Conservation (phyloP, 2,113 vertebrate genomes). For the Myotis davidii region DNA sequence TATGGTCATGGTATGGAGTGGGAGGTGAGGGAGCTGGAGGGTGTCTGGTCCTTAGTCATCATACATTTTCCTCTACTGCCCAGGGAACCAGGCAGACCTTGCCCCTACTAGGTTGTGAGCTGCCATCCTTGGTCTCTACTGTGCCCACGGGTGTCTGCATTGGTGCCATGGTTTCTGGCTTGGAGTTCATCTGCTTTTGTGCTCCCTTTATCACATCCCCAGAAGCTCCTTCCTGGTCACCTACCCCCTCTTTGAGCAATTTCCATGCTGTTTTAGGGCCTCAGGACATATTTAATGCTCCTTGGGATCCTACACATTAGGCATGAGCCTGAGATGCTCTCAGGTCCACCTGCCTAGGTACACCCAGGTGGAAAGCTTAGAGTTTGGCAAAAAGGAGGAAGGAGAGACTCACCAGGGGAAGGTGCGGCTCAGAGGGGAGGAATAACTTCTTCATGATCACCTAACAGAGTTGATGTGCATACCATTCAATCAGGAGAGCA, state of each 20-base stretch:
- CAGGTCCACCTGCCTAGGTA: neutral
- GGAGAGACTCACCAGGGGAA: neutral
- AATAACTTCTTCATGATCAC: neutral
- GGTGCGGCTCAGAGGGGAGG: neutral
- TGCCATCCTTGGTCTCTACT: neutral
- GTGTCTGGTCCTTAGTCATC: neutral
- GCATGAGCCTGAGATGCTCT: neutral
- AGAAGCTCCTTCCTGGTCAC: neutral
- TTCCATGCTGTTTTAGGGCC: neutral
- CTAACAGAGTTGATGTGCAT: neutral
- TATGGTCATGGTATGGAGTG: neutral
- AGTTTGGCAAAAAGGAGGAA: conserved; percentile 9
- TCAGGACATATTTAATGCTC: neutral
- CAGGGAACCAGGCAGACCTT: neutral
- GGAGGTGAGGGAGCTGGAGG: neutral
- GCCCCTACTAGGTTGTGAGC: neutral
- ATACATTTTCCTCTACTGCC: neutral
- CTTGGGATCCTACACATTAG: neutral
- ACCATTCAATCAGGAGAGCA: neutral
- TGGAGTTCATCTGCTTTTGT: neutral
- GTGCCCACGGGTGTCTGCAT: neutral
- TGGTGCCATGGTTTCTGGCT: neutral
- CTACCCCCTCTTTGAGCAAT: neutral
- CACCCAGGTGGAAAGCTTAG: neutral
- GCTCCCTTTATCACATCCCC: neutral